phyloP scores from a whole-genome alignment of 2,888 invertebrate species.

The Sylvicola cinctus region DNA sequence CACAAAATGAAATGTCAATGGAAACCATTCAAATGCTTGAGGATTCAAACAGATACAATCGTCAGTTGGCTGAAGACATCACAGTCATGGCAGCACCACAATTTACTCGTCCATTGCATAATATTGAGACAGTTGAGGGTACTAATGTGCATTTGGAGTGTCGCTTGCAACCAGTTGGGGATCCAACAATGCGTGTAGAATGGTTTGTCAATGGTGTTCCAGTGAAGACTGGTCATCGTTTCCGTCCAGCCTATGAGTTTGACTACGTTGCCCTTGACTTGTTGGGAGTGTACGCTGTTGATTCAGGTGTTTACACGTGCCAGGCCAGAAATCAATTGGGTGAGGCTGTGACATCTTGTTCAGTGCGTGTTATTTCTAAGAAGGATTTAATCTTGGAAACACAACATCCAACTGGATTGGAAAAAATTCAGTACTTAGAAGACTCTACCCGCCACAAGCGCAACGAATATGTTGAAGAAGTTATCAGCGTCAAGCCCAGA shows the following conservation, averaged over 20 bases:
- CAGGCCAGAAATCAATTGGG: constrained; percentile 88
- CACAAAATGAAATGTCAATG: constrained; percentile 78
- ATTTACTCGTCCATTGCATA: constrained; percentile 70
- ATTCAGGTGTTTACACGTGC: constrained; percentile 90
- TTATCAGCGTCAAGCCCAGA: constrained; percentile 59
- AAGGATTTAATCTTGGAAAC: constrained; percentile 74
- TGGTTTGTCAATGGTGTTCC: constrained; percentile 94
- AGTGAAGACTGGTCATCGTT: constrained; percentile 79
- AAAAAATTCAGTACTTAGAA: constrained; percentile 82
- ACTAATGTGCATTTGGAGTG: constrained; percentile 86
- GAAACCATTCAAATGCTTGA: constrained; percentile 84
- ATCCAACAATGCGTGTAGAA: constrained; percentile 78
- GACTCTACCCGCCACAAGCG: constrained; percentile 70
- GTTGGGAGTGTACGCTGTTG: constrained; percentile 89
- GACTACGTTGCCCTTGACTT: constrained; percentile 94
- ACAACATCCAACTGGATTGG: constrained; percentile 76
- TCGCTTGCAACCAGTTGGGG: constrained; percentile 74
- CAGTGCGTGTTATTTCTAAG: constrained; percentile 71
- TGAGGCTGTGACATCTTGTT: constrained; percentile 83
- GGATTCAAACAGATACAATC: constrained; percentile 49
- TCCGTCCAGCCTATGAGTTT: constrained; percentile 90
- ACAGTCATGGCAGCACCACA: constrained; percentile 70
- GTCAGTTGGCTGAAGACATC: constrained; percentile 57
- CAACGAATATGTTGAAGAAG: constrained; percentile 60
- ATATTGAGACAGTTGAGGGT: constrained; percentile 75